Percentiles rank a stretch among this genome's conserved stretches.
These are phyloP conservation scores for Tetramorium alpestre DNA, from an alignment of 1,140 invertebrate species.

Conservation along the genomic window DNA sequence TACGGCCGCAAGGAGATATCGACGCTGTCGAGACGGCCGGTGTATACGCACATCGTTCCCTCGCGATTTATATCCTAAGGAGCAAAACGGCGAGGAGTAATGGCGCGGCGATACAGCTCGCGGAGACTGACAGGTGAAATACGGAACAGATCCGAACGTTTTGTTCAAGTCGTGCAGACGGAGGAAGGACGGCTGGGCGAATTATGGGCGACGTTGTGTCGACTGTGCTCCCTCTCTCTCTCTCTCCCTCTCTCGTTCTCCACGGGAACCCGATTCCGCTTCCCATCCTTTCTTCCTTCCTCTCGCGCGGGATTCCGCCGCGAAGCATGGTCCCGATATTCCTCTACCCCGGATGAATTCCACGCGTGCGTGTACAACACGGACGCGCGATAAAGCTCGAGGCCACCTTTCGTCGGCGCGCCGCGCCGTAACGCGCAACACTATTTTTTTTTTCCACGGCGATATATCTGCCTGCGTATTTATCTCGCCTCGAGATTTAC, in stretches of 20 bases:
- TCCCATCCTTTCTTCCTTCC: not conserved
- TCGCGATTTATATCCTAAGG: constrained; percentile 54
- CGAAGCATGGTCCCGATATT: constrained; percentile 4
- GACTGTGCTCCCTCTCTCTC: constrained; percentile 9
- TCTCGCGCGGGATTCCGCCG: not conserved
- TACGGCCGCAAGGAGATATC: constrained; percentile 36
- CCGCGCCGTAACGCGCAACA: constrained; percentile 44
- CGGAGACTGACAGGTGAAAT: constrained; percentile 58
- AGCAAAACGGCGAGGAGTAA: constrained; percentile 51
- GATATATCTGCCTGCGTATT: constrained; percentile 58
- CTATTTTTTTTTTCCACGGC: constrained; percentile 61
- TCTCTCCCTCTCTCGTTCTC: not conserved
- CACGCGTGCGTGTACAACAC: constrained; percentile 7
- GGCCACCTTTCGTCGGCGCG: not conserved
- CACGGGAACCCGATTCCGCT: constrained; percentile 4
- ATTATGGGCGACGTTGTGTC: constrained; percentile 63
- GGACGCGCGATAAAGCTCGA: constrained; percentile 8
- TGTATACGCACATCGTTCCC: constrained; percentile 49
- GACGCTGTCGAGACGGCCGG: not conserved
- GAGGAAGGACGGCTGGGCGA: constrained; percentile 21
- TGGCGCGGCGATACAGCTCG: constrained; percentile 38
- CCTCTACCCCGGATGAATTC: not conserved
- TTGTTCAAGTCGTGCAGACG: constrained; percentile 46
- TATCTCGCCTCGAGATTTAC: constrained; percentile 64
- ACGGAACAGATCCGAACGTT: constrained; percentile 57